Conservation (phyloP, 1,140 invertebrate genomes). For the Drosophila watanabei region DNA sequence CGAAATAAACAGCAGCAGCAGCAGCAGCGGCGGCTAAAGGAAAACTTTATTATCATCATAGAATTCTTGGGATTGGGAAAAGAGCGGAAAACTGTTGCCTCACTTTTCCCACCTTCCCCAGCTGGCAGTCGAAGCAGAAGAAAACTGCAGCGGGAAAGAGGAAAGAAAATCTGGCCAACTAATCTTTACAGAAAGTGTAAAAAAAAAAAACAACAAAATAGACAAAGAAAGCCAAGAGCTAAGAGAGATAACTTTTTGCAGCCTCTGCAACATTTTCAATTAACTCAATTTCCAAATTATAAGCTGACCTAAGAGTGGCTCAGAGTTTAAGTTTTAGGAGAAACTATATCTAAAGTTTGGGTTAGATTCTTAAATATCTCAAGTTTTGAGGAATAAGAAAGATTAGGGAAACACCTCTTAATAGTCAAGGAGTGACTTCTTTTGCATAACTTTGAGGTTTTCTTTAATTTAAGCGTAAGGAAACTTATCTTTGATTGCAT, state of each 20-base stretch:
- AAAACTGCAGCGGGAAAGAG: conserved; percentile 8
- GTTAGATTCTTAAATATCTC: background rate
- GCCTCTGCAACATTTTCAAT: conserved; percentile 22
- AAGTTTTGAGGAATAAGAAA: background rate
- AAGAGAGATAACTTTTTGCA: conserved; percentile 18
- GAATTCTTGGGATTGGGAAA: conserved; percentile 27
- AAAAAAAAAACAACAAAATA: background rate
- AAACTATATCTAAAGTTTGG: background rate
- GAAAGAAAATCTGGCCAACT: conserved; percentile 17
- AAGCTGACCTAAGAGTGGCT: conserved; percentile 56
- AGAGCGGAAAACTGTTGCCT: conserved; percentile 26
- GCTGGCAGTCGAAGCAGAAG: conserved; percentile 3
- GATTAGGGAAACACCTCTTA: background rate
- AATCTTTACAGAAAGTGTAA: conserved; percentile 18
- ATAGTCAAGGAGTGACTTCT: background rate
- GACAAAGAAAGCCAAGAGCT: background rate
- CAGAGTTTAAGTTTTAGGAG: background rate
- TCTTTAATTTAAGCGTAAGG: background rate
- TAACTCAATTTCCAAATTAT: conserved; percentile 35
- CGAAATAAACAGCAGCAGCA: conserved; percentile 26
- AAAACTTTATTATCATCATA: conserved; percentile 51
- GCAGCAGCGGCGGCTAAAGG: background rate
- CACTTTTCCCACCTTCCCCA: background rate
- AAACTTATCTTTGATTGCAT: background rate
- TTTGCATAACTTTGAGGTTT: background rate